A percentile compares a stretch with the other conserved stretches of the same genome.
Evolutionary conservation across 2,797 vertebrate species (phyloP).

Genomic region (Allobates femoralis): DNA sequence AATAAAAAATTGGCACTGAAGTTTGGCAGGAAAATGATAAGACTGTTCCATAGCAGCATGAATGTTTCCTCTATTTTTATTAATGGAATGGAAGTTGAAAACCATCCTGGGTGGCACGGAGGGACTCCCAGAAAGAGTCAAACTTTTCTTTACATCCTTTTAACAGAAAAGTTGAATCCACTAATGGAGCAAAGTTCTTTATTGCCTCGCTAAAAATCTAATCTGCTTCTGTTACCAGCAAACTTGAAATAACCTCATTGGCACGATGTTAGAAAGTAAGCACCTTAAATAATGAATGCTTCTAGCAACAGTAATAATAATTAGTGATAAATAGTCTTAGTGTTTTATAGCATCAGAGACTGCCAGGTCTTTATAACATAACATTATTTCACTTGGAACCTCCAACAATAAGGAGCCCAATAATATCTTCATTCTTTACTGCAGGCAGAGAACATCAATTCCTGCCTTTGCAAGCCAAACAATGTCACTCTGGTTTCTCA

Average conservation of each 20-base stretch:
- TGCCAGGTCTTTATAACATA: slow-evolving; percentile 9
- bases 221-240: background rate
- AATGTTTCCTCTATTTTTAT: background rate
- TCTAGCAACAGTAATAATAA: slow-evolving; percentile 8
- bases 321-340: background rate
- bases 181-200: background rate
- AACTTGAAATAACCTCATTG: background rate
- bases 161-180: background rate
- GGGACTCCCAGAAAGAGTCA: background rate
- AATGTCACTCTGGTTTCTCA: slow-evolving; percentile 24
- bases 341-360: background rate
- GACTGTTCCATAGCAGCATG: background rate
- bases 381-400: slow-evolving; percentile 16
- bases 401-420: background rate
- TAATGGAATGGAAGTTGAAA: background rate
- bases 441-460: slow-evolving; percentile 39
- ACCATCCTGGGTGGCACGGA: background rate
- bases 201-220: background rate
- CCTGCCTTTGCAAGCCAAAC: slow-evolving; percentile 6
- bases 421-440: background rate
- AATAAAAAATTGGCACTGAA: background rate
- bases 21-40: background rate
- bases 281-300: background rate
- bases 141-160: background rate
- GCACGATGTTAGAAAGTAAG: background rate